Evolutionary conservation across 2,888 invertebrate genomes (phyloP), one percentile per base, ranked within the genome.

Genomic region (Spicauda simplicius): DNA sequence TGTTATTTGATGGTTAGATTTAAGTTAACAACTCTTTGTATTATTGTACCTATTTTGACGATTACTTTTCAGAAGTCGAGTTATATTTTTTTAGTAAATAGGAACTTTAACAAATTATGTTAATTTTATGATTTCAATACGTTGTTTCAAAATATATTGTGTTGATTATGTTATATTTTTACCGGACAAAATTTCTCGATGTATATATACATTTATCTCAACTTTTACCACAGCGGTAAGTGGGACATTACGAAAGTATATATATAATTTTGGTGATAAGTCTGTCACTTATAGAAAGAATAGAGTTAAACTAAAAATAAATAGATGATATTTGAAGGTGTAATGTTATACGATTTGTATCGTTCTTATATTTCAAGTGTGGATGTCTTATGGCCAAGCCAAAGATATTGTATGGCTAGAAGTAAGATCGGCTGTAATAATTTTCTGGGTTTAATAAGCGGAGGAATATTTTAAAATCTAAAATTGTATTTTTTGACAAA

Each of bases 261-360:
- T 1, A 14, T 14, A 3, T 50, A 16, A 50, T 60, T 20, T 50
- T 60, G 30, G 50, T 60, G 30, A 25, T 60, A 50, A 30, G 50
- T 50, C 50, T 30, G 50, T 33, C 30, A 60, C 25, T 60, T 48
- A 30, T 57, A 50, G 33, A 60, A 57, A 41, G 41, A 48, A 33
- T 67, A 50, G 19, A 33, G 33, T 6, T 19, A 14, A 41, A 14
- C 12, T 41, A 14, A 25, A 25, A 25, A 25, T 25, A 25, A 25
- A 25, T 25, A 25, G 25, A 4, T 25, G 14, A 14, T 41, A 41
- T 14, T 41, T 8, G 33, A 33, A 33, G 33, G 33, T 33, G 33
- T 33, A 33, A n/a, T 8, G 8, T 6, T 33, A 33, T 6, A 33
- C 33, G 33, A 33, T 8, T 6, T 33, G 33, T 6, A 6, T 33